These are phyloP conservation scores for Hirtodrosophila alboralis DNA, from an alignment of 2,888 invertebrate species.

Conservation along the genomic window DNA sequence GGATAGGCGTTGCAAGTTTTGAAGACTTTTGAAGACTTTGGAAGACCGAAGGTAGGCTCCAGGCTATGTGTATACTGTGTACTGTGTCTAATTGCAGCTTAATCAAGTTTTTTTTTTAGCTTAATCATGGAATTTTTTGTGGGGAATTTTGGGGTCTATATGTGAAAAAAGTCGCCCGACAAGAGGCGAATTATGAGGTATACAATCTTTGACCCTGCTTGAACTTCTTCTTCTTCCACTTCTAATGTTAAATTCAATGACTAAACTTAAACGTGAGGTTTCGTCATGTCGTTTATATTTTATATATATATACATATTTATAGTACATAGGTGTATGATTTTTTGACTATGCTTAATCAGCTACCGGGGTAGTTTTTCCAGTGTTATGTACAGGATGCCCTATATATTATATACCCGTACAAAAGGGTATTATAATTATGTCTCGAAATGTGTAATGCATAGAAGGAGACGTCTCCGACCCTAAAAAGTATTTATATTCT, in stretches of 20 bases:
- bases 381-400: conserved; percentile 56
- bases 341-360: conserved; percentile 57
- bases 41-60: too few species aligned
- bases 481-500: too few species aligned
- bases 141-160: conserved; percentile 20
- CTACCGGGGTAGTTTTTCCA: conserved; percentile 51
- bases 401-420: too few species aligned
- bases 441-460: too few species aligned
- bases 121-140: conserved; percentile 26
- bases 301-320: conserved; percentile 5
- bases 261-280: conserved; percentile 56
- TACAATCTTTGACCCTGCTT: conserved; percentile 5
- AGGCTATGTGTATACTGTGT: conserved; percentile 4
- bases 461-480: too few species aligned
- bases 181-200: background rate
- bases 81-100: conserved; percentile 30
- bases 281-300: conserved; percentile 24
- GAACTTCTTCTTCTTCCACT: conserved; percentile 26
- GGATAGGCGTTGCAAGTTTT: conserved; percentile 21
- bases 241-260: conserved; percentile 69
- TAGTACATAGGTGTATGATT: conserved; percentile 22
- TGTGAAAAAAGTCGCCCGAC: conserved; percentile 18
- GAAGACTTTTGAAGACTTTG: too few species aligned
- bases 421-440: too few species aligned
- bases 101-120: conserved; percentile 30